Conservation (phyloP, 1,140 invertebrate species). For the Hylaeus anthracinus region DNA sequence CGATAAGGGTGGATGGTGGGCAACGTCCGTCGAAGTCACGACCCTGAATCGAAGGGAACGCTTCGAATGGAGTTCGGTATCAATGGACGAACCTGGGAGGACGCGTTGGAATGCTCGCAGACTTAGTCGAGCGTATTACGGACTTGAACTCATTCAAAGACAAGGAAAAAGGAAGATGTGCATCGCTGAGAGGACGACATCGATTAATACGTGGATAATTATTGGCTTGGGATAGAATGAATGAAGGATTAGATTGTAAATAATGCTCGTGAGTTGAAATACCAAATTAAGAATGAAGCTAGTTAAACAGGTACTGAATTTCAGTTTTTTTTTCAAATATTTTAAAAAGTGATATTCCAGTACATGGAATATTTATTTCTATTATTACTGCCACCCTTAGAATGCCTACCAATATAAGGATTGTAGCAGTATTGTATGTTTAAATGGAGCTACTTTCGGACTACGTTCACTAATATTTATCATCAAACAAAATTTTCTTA, state of each 20-base stretch:
- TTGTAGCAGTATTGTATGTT: too few species aligned
- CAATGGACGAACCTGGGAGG: neutral
- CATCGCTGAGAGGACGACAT: neutral
- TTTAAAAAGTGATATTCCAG: too few species aligned
- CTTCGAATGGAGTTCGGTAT: neutral
- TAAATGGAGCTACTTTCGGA: too few species aligned
- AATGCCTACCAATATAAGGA: too few species aligned
- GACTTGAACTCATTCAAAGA: neutral
- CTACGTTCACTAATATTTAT: too few species aligned
- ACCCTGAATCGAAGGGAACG: neutral
- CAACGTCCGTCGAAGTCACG: neutral
- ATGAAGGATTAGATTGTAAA: neutral
- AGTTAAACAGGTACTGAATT: too few species aligned
- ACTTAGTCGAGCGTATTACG: neutral
- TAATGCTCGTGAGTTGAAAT: too few species aligned
- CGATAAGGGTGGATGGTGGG: constrained; percentile 27
- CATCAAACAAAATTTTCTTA: too few species aligned
- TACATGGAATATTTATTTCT: too few species aligned
- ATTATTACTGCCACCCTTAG: too few species aligned
- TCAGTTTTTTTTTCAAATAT: too few species aligned
- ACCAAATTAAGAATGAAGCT: too few species aligned
- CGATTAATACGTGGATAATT: neutral
- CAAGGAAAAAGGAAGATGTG: neutral
- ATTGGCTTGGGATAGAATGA: neutral
- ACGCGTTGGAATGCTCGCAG: neutral